phyloP scores from a whole-genome alignment of 2,113 vertebrate species.

The Haemorhous mexicanus region DNA sequence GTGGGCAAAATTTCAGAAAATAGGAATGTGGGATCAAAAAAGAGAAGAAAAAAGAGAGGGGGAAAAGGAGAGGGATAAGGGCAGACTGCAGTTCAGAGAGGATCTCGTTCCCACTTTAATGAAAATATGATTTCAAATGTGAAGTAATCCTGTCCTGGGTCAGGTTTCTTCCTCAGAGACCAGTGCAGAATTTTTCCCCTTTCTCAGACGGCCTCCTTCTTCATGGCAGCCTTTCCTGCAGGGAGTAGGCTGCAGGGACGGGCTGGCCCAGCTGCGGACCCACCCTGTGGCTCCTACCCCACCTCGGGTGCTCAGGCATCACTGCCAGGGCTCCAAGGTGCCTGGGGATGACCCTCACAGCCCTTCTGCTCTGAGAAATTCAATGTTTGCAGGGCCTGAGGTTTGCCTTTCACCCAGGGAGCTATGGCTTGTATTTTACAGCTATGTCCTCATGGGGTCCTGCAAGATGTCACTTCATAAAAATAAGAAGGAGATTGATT shows the following conservation, averaged over 20 bases:
- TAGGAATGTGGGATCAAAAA: background rate
- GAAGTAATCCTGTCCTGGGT: background rate
- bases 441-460: accelerated
- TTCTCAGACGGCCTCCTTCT: background rate
- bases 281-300: background rate
- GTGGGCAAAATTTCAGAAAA: background rate
- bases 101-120: background rate
- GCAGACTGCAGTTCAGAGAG: background rate
- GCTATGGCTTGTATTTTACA: background rate
- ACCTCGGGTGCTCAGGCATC: accelerated
- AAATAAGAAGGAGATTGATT: background rate
- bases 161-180: background rate
- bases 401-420: background rate
- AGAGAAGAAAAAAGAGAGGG: background rate
- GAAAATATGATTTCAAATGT: background rate
- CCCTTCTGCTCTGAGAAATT: background rate
- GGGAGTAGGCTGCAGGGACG: accelerated
- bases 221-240: background rate
- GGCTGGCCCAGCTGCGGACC: background rate
- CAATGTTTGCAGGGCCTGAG: background rate
- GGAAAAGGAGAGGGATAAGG: background rate
- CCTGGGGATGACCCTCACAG: background rate
- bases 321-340: background rate
- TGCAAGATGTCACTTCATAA: background rate
- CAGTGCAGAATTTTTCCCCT: background rate